Conservation (phyloP, 2,888 invertebrate genomes). For the Ashinkailepas kermadecensis region DNA sequence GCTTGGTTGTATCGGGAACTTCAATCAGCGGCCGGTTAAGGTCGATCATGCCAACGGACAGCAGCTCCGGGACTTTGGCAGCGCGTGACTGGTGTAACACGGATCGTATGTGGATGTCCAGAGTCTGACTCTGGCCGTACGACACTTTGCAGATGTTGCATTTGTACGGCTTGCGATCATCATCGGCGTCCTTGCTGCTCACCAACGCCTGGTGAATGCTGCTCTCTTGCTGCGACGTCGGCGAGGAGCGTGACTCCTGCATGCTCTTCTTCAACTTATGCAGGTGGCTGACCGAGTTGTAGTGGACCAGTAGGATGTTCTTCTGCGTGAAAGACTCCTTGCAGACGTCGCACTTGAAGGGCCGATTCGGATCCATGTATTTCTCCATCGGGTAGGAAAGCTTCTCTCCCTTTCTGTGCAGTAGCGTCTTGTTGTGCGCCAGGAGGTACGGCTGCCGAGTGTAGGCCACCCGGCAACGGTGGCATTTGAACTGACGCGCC, state of each 20-base stretch:
- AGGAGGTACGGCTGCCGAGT: slow-evolving; percentile 83
- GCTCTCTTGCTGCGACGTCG: slow-evolving; percentile 30
- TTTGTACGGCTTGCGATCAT: slow-evolving; percentile 79
- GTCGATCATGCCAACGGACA: slow-evolving; percentile 78
- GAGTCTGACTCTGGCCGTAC: slow-evolving; percentile 79
- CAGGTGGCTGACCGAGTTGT: slow-evolving; percentile 90
- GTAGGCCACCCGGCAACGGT: slow-evolving; percentile 85
- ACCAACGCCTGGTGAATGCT: slow-evolving; percentile 26
- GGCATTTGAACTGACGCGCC: slow-evolving; percentile 83
- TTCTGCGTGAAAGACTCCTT: slow-evolving; percentile 94
- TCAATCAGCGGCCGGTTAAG: slow-evolving; percentile 77
- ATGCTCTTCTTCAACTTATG: slow-evolving; percentile 83
- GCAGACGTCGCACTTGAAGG: slow-evolving; percentile 92
- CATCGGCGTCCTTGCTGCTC: slow-evolving; percentile 48
- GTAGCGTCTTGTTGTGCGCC: slow-evolving; percentile 81
- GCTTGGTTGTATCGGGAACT: slow-evolving; percentile 55
- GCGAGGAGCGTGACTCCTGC: slow-evolving; percentile 62
- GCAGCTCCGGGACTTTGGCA: slow-evolving; percentile 74
- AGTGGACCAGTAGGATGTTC: slow-evolving; percentile 87
- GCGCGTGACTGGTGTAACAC: slow-evolving; percentile 84
- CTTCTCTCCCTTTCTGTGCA: slow-evolving; percentile 84
- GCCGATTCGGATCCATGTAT: slow-evolving; percentile 86
- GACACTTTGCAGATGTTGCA: slow-evolving; percentile 90
- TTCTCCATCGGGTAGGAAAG: slow-evolving; percentile 85
- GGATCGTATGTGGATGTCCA: slow-evolving; percentile 89